Evolutionary conservation across 2,113 vertebrate species (phyloP).

Genomic region (Hydrochoerus hydrochaeris): DNA sequence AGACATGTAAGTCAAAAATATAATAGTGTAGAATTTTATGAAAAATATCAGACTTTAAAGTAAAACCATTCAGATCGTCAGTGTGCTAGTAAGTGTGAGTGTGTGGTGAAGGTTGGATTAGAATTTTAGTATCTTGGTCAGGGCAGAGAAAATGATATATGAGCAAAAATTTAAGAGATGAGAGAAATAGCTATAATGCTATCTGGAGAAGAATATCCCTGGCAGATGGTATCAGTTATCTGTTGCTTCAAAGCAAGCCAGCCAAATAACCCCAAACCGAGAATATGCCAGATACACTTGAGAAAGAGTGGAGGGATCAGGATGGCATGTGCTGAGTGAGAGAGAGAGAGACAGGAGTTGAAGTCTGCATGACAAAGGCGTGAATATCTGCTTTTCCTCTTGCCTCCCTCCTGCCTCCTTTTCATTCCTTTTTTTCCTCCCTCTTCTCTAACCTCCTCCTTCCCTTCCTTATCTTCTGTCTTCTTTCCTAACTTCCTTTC

Average conservation of each 20-base stretch:
- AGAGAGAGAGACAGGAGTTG: background rate
- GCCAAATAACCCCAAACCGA: background rate
- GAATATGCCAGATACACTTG: background rate
- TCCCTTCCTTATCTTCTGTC: background rate
- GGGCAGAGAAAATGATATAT: background rate
- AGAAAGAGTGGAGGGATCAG: background rate
- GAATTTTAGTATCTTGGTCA: background rate
- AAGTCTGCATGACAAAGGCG: background rate
- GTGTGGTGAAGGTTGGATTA: background rate
- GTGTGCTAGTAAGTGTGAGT: background rate
- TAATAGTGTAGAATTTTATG: background rate
- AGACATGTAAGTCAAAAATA: background rate
- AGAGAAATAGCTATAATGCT: background rate
- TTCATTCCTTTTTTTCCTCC: background rate
- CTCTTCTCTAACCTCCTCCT: background rate
- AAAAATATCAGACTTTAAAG: background rate
- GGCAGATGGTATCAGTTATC: background rate
- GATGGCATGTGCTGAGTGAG: background rate
- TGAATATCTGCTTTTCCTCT: too few species aligned
- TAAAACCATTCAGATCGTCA: background rate
- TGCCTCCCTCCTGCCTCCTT: background rate
- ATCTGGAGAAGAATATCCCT: background rate
- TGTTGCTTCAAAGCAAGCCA: background rate
- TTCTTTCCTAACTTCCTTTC: background rate
- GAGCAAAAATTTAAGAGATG: background rate